These are phyloP conservation scores for Mallotus villosus DNA, from an alignment of 2,797 vertebrate species.

Conservation along the genomic window DNA sequence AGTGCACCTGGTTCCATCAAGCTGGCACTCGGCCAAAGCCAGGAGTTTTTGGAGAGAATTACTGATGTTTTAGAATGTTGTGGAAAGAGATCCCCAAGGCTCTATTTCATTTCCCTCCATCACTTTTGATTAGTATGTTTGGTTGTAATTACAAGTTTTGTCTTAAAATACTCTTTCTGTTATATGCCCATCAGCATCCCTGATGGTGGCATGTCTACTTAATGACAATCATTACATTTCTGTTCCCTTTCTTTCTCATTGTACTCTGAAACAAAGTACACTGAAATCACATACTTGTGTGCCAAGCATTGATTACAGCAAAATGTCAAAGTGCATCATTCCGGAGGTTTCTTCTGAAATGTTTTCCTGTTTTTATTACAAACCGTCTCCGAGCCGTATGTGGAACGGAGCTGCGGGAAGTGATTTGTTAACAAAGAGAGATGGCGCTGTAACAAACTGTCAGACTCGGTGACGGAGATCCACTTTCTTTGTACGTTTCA, in stretches of 20 bases:
- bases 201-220: conserved; percentile 63
- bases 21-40: conserved; percentile 40
- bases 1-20: conserved; percentile 42
- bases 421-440: conserved; percentile 46
- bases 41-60: conserved; percentile 35
- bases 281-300: conserved; percentile 63
- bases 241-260: conserved; percentile 49
- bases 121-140: conserved; percentile 65
- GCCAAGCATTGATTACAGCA: conserved; percentile 72
- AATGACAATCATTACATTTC: conserved; percentile 66
- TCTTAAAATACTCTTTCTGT: conserved; percentile 61
- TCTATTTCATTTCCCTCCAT: conserved; percentile 34
- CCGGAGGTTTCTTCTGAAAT: conserved; percentile 52
- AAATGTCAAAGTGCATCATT: conserved; percentile 54
- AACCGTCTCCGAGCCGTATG: conserved; percentile 41
- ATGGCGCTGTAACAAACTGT: conserved; percentile 25
- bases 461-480: conserved; percentile 34
- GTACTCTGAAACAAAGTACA: conserved; percentile 64
- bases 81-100: conserved; percentile 47
- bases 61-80: conserved; percentile 54
- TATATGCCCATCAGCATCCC: conserved; percentile 59
- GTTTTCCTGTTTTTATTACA: conserved; percentile 34
- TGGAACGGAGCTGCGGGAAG: conserved; percentile 24
- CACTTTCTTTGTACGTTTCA: conserved; percentile 46
- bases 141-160: conserved; percentile 71